Evolutionary conservation across 2,888 invertebrate species (phyloP), one percentile per base, ranked within the genome.

Genomic region (Macaria liturata): DNA sequence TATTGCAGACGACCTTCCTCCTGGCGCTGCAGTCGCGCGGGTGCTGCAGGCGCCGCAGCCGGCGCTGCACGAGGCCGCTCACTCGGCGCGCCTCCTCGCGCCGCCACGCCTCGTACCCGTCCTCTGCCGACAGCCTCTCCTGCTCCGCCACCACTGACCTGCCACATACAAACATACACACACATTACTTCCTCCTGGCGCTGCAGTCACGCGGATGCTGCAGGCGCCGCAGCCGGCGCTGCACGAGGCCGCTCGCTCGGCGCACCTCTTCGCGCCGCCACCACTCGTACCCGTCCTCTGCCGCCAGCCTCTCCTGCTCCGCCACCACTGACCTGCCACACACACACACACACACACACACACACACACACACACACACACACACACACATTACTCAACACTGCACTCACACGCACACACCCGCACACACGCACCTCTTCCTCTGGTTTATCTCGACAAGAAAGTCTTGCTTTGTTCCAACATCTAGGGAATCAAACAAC

Each of bases 51-150:
- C 5, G 5, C 3, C 5, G 7, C 34, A 47, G 34, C 34, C 47
- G 32, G 9, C 34, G 47, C 6, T 47, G 47, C 6, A 47, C 34
- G 9, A 47, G 47, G 34, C 34, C 47, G 9, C 47, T 34, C 4
- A 34, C 34, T 8, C 3, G n/a, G 5, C 5, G 7, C 5, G 47
- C 47, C 6, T 47, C 47, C 3, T 20, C 2, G 34, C 34, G 32
- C 3, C 47, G 47, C 47, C 34, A 47, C 4, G 32, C 47, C n/a
- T 47, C 20, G 9, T 34, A 34, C 9, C 47, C 47, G n/a, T 47
- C 47, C 6, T 34, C 9, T 3, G 9, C 1, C 4, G 32, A 9
- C 47, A 47, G 20, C 20, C 9, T 47, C 47, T 47, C 47, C 6
- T 34, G 34, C 3, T 47, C 47, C 0, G 47, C 32, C 5, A 47